phyloP scores from a whole-genome alignment of 2,113 vertebrate species.

The Anarhynchus alexandrinus region DNA sequence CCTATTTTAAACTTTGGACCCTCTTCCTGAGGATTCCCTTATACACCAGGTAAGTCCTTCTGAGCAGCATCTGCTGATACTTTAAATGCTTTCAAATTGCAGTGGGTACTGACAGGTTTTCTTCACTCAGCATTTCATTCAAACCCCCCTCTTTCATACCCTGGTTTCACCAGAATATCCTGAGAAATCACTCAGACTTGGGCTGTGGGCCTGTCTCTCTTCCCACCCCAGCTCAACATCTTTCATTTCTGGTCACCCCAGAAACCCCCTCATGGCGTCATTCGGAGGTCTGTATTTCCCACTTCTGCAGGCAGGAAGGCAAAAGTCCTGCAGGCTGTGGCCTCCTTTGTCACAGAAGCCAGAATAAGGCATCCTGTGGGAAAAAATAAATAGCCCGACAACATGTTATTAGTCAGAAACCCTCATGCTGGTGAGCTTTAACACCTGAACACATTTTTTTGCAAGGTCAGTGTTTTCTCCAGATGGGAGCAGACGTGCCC shows the following conservation, averaged over 20 bases:
- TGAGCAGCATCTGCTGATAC: neutral
- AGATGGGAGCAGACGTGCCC: neutral
- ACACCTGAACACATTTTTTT: neutral
- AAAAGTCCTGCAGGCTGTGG: neutral
- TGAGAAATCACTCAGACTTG: neutral
- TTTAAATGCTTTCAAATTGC: neutral
- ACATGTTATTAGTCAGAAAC: neutral
- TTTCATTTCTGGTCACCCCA: neutral
- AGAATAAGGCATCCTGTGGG: neutral
- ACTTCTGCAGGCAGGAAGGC: neutral
- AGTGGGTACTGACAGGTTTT: neutral
- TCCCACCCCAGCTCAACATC: neutral
- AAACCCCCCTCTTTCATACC: neutral
- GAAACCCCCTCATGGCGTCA: neutral
- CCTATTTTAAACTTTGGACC: neutral
- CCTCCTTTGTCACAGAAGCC: neutral
- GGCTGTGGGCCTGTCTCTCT: neutral
- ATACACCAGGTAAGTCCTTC: neutral
- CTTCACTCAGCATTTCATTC: neutral
- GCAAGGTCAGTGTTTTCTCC: neutral
- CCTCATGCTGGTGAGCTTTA: neutral
- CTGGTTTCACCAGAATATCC: neutral
- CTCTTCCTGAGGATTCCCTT: neutral
- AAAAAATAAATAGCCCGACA: neutral
- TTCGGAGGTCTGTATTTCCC: neutral